Base-by-base conservation (phyloP, 1,140 invertebrate genomes). In the Lasaia peninsularis region DNA sequence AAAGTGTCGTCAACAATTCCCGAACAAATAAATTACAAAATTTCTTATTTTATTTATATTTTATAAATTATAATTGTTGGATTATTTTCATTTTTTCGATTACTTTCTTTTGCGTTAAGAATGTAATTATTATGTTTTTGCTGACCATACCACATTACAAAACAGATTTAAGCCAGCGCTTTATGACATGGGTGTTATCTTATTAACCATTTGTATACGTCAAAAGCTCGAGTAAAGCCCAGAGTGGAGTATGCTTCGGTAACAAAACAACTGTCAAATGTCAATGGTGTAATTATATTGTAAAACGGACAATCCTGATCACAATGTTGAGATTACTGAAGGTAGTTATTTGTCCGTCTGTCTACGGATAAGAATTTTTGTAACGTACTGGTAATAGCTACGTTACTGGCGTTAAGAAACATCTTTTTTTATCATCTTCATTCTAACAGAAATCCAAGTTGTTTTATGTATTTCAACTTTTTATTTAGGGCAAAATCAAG, bases 111-210 rank as follows among this genome's bases (percentile, higher is more conserved):
- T n/a, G n/a, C n/a, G n/a, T n/a, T n/a, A 52, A 34, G 12, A n/a
- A 34, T n/a, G 11, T 10, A n/a, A 55, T 56, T 48, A 24, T 28
- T 9, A 35, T 31, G 12, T 54, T 56, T 59, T 11, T 69, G 59
- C 54, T 37, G n/a, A 62, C 69, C 9, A 50, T 71, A 60, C 61
- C 16, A 6, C 50, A 18, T 21, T 40, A 54, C 64, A 70, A 66
- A 37, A 58, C 55, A 20, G 33, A 58, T 57, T 50, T 56, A 60
- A 62, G 63, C 60, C 58, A 58, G 57, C 59, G 32, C 56, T 55
- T 64, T 65, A 72, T 72, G 71, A 73, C 65, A 63, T 40, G 61
- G 31, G 58, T 59, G 64, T 70, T 72, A 72, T 75, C 72, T 70
- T 62, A 72, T 70, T 63, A 72, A 65, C 40, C 56, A 74, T 70